A percentile compares a stretch with the other conserved stretches of the same genome.
These are phyloP conservation scores for Urechis unicinctus DNA, from an alignment of 2,888 invertebrate species.

Conservation along the genomic window DNA sequence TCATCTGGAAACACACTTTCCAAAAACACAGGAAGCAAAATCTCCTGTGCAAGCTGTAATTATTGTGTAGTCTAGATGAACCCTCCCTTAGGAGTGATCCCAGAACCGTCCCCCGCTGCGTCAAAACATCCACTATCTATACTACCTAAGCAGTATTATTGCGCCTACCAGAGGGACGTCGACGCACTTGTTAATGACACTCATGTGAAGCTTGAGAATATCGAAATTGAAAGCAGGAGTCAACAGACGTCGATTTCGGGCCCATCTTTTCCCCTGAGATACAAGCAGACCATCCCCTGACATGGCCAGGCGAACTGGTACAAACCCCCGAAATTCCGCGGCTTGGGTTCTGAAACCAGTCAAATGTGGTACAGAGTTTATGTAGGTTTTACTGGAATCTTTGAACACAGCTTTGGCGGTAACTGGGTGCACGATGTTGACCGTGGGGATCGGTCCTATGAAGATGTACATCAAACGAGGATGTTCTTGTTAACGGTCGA, in stretches of 20 bases:
- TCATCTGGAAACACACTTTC: no score
- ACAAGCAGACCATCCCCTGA: constrained; percentile 6
- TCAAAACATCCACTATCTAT: no score
- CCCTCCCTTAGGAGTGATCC: no score
- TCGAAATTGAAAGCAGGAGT: constrained; percentile 11
- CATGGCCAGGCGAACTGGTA: background rate
- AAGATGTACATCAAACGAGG: background rate
- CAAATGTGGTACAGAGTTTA: background rate
- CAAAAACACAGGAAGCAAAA: no score
- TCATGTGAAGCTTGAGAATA: constrained; percentile 6
- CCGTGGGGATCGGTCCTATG: background rate
- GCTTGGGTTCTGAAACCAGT: constrained; percentile 1
- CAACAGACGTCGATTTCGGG: constrained; percentile 5
- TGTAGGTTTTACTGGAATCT: background rate
- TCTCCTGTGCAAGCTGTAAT: no score
- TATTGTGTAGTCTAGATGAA: no score
- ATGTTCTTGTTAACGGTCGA: no score
- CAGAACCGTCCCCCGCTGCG: no score
- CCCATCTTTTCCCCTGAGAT: constrained; percentile 1
- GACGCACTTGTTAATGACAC: constrained; percentile 1
- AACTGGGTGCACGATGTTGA: background rate
- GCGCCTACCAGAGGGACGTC: constrained; percentile 2
- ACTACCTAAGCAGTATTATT: no score
- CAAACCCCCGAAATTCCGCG: background rate
- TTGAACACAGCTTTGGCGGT: background rate